Percentiles rank a stretch among this genome's conserved stretches.
Evolutionary conservation across 2,888 invertebrate species (phyloP).

Genomic region (Synanthedon formicaeformis): DNA sequence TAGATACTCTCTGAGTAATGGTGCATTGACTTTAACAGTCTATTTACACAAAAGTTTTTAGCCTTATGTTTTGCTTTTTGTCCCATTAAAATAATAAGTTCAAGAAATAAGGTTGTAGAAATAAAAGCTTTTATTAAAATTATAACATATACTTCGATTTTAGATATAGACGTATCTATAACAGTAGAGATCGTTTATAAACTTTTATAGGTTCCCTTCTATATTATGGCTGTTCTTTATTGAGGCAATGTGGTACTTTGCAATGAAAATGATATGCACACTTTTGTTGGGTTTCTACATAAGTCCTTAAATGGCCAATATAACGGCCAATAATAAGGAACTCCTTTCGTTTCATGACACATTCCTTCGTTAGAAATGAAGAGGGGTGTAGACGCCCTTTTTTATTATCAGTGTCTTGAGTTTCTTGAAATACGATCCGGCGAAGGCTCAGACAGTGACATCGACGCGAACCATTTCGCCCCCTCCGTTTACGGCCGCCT

Average conservation of each 20-base stretch:
- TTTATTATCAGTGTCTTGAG: constrained; percentile 42
- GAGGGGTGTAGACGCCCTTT: constrained; percentile 18
- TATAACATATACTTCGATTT: too few relatives aligned
- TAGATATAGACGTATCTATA: too few relatives aligned
- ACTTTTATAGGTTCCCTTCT: too few relatives aligned
- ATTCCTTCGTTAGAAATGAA: constrained; percentile 9
- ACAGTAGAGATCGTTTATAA: too few relatives aligned
- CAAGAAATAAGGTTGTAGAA: too few relatives aligned
- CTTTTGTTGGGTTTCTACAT: not conserved
- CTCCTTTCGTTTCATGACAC: constrained; percentile 1
- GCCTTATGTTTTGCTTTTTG: too few relatives aligned
- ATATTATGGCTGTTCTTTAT: too few relatives aligned
- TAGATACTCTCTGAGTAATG: too few relatives aligned
- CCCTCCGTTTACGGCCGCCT: constrained; percentile 15
- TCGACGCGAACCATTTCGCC: constrained; percentile 15
- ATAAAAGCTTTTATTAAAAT: too few relatives aligned
- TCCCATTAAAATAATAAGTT: too few relatives aligned
- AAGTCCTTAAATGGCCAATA: not conserved
- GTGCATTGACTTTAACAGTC: too few relatives aligned
- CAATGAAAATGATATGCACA: not conserved
- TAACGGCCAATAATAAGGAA: not conserved
- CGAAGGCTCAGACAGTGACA: constrained; percentile 21
- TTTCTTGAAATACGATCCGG: constrained; percentile 53
- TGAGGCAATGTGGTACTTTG: not conserved
- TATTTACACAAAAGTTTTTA: too few relatives aligned